Conservation (phyloP, 1,140 invertebrate species). For the Wiebesia pumilae region DNA sequence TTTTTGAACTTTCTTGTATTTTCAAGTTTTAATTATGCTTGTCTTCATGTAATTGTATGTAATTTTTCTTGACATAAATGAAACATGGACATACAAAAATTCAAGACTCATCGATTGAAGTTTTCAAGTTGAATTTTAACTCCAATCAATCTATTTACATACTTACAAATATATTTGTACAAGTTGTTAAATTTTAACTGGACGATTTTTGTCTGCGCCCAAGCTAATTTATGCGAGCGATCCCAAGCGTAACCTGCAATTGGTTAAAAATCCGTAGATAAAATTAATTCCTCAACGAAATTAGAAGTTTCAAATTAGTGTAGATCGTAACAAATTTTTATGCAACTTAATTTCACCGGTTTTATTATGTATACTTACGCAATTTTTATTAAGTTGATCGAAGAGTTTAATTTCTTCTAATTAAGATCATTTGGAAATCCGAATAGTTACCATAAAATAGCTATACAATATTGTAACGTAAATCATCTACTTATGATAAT, state of each 20-base stretch:
- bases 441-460: not conserved
- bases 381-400: not conserved
- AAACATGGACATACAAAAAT: not conserved
- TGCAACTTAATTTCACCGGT: not conserved
- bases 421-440: not conserved
- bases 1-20: too few relatives aligned
- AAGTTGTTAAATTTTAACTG: conserved; percentile 48
- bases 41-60: not conserved
- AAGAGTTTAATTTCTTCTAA: not conserved
- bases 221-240: conserved; percentile 40
- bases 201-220: conserved; percentile 43
- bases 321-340: not conserved
- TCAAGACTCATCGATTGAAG: not conserved
- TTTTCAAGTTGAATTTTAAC: not conserved
- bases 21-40: too few relatives aligned
- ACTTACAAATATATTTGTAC: conserved; percentile 12
- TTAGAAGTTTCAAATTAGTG: conserved; percentile 39
- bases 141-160: conserved; percentile 28
- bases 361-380: not conserved
- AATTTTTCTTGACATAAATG: not conserved
- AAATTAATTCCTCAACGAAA: conserved; percentile 46
- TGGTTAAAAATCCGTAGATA: conserved; percentile 22
- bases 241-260: conserved; percentile 13
- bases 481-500: too few relatives aligned
- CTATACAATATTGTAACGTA: too few relatives aligned